Conservation (phyloP, 2,113 vertebrate genomes). For the Ranitomeya imitator region DNA sequence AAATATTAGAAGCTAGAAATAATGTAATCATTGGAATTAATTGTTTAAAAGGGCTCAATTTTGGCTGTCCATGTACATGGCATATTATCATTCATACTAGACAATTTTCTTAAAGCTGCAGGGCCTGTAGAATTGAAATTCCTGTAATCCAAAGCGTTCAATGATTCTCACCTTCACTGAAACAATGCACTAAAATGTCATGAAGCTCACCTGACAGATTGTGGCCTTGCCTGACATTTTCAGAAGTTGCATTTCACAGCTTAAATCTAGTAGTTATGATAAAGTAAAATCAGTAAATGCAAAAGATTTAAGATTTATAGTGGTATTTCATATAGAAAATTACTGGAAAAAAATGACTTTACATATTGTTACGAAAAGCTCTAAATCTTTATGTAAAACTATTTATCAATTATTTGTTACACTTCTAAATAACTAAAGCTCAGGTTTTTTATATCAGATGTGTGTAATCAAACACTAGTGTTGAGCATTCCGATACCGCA, state of each 20-base stretch:
- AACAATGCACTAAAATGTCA: conserved; percentile 37
- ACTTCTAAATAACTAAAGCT: not conserved
- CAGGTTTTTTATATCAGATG: not conserved
- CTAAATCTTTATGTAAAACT: not conserved
- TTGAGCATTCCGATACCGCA: no score
- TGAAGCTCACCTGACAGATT: conserved; percentile 39
- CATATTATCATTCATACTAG: conserved; percentile 51
- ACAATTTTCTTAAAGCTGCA: conserved; percentile 48
- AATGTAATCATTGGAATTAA: conserved; percentile 57
- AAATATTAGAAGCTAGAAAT: conserved; percentile 57
- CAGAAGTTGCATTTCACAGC: not conserved
- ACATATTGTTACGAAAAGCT: not conserved
- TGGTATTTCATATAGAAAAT: not conserved
- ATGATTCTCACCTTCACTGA: conserved; percentile 28
- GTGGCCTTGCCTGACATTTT: conserved; percentile 34
- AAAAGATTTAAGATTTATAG: not conserved
- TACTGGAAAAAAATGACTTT: not conserved
- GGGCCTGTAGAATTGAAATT: conserved; percentile 10
- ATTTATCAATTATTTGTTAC: not conserved
- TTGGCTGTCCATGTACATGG: conserved; percentile 17
- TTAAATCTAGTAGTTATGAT: not conserved
- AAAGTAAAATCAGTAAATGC: conserved; percentile 14
- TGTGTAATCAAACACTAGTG: no score
- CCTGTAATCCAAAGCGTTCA: conserved; percentile 21
- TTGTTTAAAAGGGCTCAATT: conserved; percentile 51